Evolutionary conservation across 2,797 vertebrate species (phyloP).

Genomic region (Podargus strigoides): DNA sequence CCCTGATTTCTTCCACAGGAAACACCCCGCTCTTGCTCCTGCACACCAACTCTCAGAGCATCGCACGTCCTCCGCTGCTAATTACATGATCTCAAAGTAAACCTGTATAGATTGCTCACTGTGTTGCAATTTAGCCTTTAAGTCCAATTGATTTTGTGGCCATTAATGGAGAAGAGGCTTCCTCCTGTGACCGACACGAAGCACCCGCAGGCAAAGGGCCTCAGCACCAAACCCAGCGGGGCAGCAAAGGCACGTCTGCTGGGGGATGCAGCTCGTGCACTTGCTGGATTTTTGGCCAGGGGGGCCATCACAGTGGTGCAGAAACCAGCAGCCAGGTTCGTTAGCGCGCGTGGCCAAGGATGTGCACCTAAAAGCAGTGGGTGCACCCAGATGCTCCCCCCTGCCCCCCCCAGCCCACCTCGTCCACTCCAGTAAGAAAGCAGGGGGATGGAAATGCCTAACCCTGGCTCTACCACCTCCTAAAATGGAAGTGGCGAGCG

Average conservation of each 20-base stretch:
- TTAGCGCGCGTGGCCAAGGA: rapidly evolving
- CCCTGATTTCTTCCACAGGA: background rate
- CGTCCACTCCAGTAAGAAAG: rapidly evolving
- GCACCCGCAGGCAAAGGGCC: background rate
- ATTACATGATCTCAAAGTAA: background rate
- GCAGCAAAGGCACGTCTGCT: background rate
- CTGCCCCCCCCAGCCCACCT: background rate
- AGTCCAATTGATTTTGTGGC: constrained; percentile 13
- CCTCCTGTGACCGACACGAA: background rate
- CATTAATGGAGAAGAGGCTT: constrained; percentile 7
- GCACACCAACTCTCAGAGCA: background rate
- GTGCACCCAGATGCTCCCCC: background rate
- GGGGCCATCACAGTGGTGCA: rapidly evolving
- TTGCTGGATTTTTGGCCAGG: background rate
- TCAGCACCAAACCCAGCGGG: rapidly evolving
- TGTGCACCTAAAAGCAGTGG: rapidly evolving
- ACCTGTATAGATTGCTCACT: background rate
- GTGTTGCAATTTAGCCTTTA: background rate
- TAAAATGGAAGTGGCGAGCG: constrained; percentile 42
- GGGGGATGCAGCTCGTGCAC: rapidly evolving
- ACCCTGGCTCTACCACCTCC: background rate
- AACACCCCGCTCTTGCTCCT: background rate
- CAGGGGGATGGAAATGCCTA: background rate
- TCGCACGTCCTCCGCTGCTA: background rate
- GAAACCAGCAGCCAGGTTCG: rapidly evolving